These are phyloP conservation scores for Zoroaster sp. DNA, from an alignment of 53 echinoderm and acorn worm species.

Conservation along the genomic window DNA sequence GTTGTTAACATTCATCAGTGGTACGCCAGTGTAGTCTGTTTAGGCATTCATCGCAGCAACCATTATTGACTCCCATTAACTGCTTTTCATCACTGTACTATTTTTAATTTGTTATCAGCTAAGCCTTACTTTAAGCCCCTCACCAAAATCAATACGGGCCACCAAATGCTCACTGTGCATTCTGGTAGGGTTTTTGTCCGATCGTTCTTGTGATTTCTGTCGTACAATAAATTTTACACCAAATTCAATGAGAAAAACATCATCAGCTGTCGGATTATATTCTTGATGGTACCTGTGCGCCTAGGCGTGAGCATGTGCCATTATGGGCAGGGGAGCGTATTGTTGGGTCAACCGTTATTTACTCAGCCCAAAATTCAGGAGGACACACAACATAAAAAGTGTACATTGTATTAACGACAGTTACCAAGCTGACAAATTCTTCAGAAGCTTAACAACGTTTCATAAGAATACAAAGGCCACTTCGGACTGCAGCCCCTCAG, in stretches of 20 bases:
- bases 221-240: neutral
- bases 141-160: neutral
- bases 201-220: neutral
- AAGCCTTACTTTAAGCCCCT: neutral
- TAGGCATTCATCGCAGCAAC: neutral
- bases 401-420: neutral
- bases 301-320: conserved; percentile 1
- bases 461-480: conserved; percentile 21
- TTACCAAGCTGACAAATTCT: conserved; percentile 9
- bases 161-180: neutral
- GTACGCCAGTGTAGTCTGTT: neutral
- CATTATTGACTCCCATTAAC: conserved; percentile 3
- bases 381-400: neutral
- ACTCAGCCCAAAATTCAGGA: neutral
- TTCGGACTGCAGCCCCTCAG: neutral
- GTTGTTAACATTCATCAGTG: neutral
- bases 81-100: conserved; percentile 1
- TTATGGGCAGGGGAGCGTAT: neutral
- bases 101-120: conserved; percentile 1
- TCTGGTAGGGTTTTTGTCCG: neutral
- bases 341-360: neutral
- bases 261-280: neutral
- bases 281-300: neutral
- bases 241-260: neutral
- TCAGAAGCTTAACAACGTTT: conserved; percentile 38